Conservation (phyloP, 1,140 invertebrate species). For the Drosophila asahinai region DNA sequence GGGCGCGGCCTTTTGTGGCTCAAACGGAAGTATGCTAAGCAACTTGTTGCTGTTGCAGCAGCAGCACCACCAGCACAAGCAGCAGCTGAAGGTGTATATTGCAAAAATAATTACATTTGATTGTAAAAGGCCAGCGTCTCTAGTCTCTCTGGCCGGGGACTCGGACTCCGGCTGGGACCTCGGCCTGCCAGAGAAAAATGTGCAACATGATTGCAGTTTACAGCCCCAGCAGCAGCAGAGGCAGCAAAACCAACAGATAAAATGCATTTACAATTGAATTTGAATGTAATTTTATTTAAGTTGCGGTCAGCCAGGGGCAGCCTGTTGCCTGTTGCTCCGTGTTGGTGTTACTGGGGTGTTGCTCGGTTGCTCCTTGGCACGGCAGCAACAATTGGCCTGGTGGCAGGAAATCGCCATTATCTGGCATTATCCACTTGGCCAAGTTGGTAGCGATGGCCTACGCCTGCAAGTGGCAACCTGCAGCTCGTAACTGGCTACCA, state of each 20-base stretch:
- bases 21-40: constrained; percentile 84
- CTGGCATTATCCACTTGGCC: constrained; percentile 81
- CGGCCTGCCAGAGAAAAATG: constrained; percentile 77
- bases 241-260: constrained; percentile 81
- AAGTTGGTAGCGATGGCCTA: constrained; percentile 57
- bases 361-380: constrained; percentile 53
- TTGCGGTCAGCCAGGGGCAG: constrained; percentile 76
- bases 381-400: constrained; percentile 76
- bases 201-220: constrained; percentile 84
- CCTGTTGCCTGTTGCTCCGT: constrained; percentile 46
- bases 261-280: constrained; percentile 84
- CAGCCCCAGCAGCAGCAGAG: constrained; percentile 57
- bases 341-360: constrained; percentile 27
- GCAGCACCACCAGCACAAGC: constrained; percentile 12
- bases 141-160: constrained; percentile 35
- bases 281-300: constrained; percentile 84
- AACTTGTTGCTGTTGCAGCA: constrained; percentile 72
- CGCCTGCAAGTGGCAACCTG: constrained; percentile 13
- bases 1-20: constrained; percentile 68
- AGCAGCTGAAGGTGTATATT: constrained; percentile 82
- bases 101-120: constrained; percentile 84
- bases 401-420: constrained; percentile 84
- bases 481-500: constrained; percentile 35
- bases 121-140: constrained; percentile 79
- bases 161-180: constrained; percentile 26